These are phyloP conservation scores for Lichenostomus cassidix DNA, from an alignment of 2,113 vertebrate species.

Conservation along the genomic window DNA sequence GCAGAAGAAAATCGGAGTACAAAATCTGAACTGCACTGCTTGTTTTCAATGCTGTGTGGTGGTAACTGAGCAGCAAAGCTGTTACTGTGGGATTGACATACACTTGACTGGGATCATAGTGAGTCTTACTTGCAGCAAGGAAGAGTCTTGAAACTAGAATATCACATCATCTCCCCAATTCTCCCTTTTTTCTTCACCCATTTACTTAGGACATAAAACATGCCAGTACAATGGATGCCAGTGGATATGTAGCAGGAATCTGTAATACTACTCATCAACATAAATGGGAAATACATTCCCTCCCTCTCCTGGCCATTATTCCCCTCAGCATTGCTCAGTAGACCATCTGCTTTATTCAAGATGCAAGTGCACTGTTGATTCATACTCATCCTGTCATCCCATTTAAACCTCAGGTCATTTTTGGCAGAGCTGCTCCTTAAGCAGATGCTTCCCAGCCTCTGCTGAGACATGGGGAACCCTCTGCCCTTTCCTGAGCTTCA, in stretches of 20 bases:
- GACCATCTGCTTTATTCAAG: neutral
- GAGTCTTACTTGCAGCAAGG: neutral
- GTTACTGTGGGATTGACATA: neutral
- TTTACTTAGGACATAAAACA: neutral
- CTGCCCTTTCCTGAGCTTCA: neutral
- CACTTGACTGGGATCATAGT: fast-evolving
- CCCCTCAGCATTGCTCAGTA: neutral
- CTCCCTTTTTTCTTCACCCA: neutral
- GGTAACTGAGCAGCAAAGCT: neutral
- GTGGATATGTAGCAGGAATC: neutral
- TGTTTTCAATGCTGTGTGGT: neutral
- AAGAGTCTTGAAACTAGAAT: neutral
- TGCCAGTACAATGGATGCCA: neutral
- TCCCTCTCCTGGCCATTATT: neutral
- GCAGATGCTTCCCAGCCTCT: neutral
- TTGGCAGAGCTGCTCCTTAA: neutral
- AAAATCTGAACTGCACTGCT: neutral
- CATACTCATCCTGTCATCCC: neutral
- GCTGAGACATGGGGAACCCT: neutral
- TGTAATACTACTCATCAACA: neutral
- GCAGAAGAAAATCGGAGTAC: neutral
- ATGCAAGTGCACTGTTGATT: neutral
- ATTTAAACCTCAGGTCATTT: neutral
- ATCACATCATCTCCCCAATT: neutral
- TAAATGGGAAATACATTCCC: neutral